phyloP scores from a whole-genome alignment of 2,888 invertebrate species.

The Branchipolynoe longqiensis region DNA sequence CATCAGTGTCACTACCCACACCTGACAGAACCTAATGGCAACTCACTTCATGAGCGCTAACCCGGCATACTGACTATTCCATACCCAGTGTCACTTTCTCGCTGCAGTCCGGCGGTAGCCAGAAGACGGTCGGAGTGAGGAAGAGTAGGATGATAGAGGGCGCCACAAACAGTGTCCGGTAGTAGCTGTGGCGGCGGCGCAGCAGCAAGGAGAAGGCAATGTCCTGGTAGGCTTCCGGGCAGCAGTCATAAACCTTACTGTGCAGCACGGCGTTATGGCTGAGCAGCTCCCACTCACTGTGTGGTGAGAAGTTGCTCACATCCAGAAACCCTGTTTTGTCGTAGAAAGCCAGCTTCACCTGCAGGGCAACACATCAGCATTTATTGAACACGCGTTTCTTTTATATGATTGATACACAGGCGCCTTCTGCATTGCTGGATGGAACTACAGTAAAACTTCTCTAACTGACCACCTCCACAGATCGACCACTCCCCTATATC shows the following conservation, averaged over 20 bases:
- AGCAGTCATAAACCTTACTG: conserved; percentile 9
- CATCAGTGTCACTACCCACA: too few species aligned
- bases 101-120: conserved; percentile 37
- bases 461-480: too few species aligned
- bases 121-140: conserved; percentile 48
- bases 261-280: neutral
- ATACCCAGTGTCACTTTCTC: conserved; percentile 39
- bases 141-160: conserved; percentile 33
- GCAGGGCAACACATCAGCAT: neutral
- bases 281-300: conserved; percentile 9
- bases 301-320: neutral
- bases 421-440: too few species aligned
- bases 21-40: too few species aligned
- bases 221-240: conserved; percentile 25
- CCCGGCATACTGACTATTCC: too few species aligned
- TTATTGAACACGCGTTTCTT: neutral
- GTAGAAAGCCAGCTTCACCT: neutral
- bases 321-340: neutral
- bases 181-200: neutral
- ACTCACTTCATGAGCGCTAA: too few species aligned
- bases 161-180: conserved; percentile 18
- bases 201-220: neutral
- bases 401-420: too few species aligned
- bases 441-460: too few species aligned
- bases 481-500: too few species aligned